A percentile compares a stretch with the other conserved stretches of the same genome.
These are phyloP conservation scores for Drosophila pseudotalamancana DNA, from an alignment of 2,888 invertebrate species.

Conservation along the genomic window DNA sequence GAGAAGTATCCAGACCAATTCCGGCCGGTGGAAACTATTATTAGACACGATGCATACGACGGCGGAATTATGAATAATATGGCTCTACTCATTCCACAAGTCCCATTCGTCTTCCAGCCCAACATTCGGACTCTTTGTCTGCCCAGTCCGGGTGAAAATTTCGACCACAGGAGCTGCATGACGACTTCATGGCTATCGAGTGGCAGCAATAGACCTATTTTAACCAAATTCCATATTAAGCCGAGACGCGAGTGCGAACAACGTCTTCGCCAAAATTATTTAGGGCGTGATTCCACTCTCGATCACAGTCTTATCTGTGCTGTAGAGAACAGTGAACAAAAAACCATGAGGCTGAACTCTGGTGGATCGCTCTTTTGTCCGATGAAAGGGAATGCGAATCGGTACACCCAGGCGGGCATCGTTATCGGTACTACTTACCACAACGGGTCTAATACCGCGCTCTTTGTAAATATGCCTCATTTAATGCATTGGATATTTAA, in stretches of 20 bases:
- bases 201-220: fast-evolving
- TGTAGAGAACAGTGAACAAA: background rate
- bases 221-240: background rate
- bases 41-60: conserved; percentile 2
- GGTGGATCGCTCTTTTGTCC: conserved; percentile 35
- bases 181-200: conserved; percentile 12
- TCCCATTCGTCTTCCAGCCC: conserved; percentile 16
- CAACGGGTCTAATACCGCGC: background rate
- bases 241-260: background rate
- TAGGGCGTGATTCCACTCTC: background rate
- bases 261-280: no score
- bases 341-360: background rate
- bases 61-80: conserved; percentile 4
- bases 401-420: conserved; percentile 33
- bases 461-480: conserved; percentile 30
- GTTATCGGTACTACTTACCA: background rate
- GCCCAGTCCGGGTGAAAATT: conserved; percentile 1
- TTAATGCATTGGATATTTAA: conserved; percentile 37
- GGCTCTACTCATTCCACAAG: conserved; percentile 11
- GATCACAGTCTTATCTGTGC: conserved; percentile 13
- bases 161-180: conserved; percentile 13
- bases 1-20: conserved; percentile 2
- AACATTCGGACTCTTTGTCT: conserved; percentile 35
- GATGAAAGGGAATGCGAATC: background rate
- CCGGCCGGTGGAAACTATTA: background rate